phyloP scores from a whole-genome alignment of 2,113 vertebrate species.

The Halichoeres trimaculatus region DNA sequence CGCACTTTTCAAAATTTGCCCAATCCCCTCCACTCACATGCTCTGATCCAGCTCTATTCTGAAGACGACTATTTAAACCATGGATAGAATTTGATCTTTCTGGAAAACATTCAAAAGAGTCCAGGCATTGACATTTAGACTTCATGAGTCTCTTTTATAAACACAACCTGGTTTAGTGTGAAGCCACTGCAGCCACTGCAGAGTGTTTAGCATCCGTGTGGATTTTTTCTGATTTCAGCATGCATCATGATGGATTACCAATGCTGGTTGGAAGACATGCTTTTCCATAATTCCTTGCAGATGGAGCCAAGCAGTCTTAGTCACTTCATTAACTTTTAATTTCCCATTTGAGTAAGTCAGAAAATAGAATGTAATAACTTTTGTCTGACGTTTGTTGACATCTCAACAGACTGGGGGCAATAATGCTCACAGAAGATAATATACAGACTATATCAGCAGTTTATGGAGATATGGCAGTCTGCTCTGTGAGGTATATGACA shows the following conservation, averaged over 20 bases:
- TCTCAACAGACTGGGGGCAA: conserved; percentile 5
- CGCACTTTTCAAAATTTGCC: too few species aligned
- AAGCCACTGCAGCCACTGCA: background rate
- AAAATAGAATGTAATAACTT: conserved; percentile 74
- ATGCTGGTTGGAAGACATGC: conserved; percentile 25
- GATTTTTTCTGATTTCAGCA: conserved; percentile 40
- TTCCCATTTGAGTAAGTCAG: conserved; percentile 83
- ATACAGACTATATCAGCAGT: conserved; percentile 10
- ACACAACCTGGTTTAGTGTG: background rate
- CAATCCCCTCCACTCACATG: too few species aligned
- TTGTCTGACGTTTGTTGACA: conserved; percentile 70
- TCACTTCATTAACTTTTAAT: conserved; percentile 86
- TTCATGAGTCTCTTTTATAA: background rate
- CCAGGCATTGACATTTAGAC: background rate
- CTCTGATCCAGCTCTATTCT: too few species aligned
- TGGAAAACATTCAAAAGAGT: background rate
- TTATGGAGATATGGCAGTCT: background rate
- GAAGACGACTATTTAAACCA: too few species aligned
- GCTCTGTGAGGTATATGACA: background rate
- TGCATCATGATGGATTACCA: conserved; percentile 67
- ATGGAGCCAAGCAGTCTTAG: conserved; percentile 59
- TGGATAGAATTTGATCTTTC: background rate
- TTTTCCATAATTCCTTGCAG: conserved; percentile 59
- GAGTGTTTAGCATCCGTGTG: conserved; percentile 16
- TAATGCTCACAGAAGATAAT: conserved; percentile 52